Evolutionary conservation across 1,140 invertebrate species (phyloP), one percentile per base, ranked within the genome.

Genomic region (Laupala kohalensis): DNA sequence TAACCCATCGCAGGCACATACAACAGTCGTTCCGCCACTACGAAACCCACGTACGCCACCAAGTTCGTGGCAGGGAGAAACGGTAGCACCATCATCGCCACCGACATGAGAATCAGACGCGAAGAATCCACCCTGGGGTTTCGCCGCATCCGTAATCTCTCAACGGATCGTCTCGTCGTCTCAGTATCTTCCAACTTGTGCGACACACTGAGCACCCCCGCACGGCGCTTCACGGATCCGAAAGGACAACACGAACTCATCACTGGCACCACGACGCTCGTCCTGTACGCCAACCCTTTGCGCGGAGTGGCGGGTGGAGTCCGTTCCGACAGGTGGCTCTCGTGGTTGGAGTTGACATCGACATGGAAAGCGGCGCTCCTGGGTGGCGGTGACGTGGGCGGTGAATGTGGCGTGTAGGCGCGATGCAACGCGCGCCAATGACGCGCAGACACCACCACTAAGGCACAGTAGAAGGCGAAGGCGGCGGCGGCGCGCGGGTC

Each of bases 11-110:
- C 97, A 27, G 96, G 96, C 77, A 97, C 86, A 80, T 98, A 98
- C 27, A 98, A 84, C 69, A 98, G 91, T 74, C 96, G 84, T 82
- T 98, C 96, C 53, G 96, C 96, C 12, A 98, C 92, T 27, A 98
- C 95, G 80, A 98, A 98, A 6, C 96, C 96, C 71, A 98, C 96
- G 77, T 96, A 96, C 83, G 97, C 96, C 79, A 97, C 89, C 68
- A 90, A 81, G 84, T 98, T 98, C 72, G 92, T 92, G 15, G 96
- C 95, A 63, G 96, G 96, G 74, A 98, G 82, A 81, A 97, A 98
- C 29, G 96, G 93, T 72, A 98, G 81, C 68, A 91, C 88, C 77
- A 96, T 64, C 62, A 71, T 64, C 23, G 25, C 69, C 13, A 70
- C 25, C 53, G 23, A 15, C 53, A 71, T n/a, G 15, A 64, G 2